A percentile compares a stretch with the other conserved stretches of the same genome.
Conservation (phyloP, 1,140 invertebrate species). For the Ylistrum balloti region DNA sequence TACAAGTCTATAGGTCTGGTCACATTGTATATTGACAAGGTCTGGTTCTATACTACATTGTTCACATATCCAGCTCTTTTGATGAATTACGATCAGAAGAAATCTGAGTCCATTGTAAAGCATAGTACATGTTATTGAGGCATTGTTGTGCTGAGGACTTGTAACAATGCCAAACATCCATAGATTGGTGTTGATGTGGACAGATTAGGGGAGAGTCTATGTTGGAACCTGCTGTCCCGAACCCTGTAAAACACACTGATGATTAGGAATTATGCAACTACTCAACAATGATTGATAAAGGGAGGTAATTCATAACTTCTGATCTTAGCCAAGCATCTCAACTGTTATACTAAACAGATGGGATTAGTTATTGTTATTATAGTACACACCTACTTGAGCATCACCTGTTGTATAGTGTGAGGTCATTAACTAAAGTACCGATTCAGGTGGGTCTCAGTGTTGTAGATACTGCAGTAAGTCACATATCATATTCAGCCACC, state of each 20-base stretch:
- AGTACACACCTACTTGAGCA: neutral
- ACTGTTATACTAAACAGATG: neutral
- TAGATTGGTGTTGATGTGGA: neutral
- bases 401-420: neutral
- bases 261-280: no score
- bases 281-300: neutral
- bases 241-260: no score
- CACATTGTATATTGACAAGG: neutral
- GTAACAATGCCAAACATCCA: conserved; percentile 27
- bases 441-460: neutral
- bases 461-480: neutral
- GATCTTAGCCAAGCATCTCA: no score
- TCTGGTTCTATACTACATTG: neutral
- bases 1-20: neutral
- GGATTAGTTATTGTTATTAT: conserved; percentile 3
- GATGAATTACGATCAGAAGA: neutral
- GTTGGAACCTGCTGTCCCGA: neutral
- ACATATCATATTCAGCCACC: no score
- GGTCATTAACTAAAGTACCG: neutral
- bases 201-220: neutral
- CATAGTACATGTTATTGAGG: neutral
- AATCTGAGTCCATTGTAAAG: neutral
- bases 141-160: neutral
- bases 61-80: neutral
- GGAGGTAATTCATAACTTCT: conserved; percentile 3